Conservation (phyloP, 2,888 invertebrate genomes). For the Cerastis rubricosa region DNA sequence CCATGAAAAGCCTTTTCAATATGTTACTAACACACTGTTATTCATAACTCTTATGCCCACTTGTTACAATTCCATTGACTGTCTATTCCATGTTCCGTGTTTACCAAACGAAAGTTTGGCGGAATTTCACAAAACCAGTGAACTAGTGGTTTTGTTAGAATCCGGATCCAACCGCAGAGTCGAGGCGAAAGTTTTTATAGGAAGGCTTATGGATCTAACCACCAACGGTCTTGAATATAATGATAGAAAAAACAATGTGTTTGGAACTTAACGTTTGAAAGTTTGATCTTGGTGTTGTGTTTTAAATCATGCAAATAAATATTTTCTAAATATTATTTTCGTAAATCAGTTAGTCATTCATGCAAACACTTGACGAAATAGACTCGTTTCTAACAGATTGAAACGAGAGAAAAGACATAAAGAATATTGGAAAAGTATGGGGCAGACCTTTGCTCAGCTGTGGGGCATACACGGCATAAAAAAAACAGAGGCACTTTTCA, state of each 20-base stretch:
- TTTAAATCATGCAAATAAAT: background rate
- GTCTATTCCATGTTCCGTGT: conserved; percentile 23
- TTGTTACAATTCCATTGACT: conserved; percentile 21
- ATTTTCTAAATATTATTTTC: too few relatives aligned
- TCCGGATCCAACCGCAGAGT: conserved; percentile 25
- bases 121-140: conserved; percentile 49
- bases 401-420: too few relatives aligned
- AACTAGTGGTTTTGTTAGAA: conserved; percentile 50
- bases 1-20: too few relatives aligned
- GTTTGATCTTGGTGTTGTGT: background rate
- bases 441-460: too few relatives aligned
- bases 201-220: conserved; percentile 35
- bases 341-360: too few relatives aligned
- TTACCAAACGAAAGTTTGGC: conserved; percentile 38
- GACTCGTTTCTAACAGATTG: too few relatives aligned
- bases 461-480: too few relatives aligned
- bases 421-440: too few relatives aligned
- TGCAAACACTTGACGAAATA: too few relatives aligned
- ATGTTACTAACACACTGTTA: too few relatives aligned
- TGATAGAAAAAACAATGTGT: conserved; percentile 15
- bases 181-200: conserved; percentile 48
- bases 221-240: background rate
- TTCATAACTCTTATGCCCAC: too few relatives aligned
- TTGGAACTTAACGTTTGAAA: background rate
- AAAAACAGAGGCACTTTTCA: too few relatives aligned